A percentile compares a stretch with the other conserved stretches of the same genome.
phyloP scores from a whole-genome alignment of 2,797 vertebrate species.

The Characodon lateralis region DNA sequence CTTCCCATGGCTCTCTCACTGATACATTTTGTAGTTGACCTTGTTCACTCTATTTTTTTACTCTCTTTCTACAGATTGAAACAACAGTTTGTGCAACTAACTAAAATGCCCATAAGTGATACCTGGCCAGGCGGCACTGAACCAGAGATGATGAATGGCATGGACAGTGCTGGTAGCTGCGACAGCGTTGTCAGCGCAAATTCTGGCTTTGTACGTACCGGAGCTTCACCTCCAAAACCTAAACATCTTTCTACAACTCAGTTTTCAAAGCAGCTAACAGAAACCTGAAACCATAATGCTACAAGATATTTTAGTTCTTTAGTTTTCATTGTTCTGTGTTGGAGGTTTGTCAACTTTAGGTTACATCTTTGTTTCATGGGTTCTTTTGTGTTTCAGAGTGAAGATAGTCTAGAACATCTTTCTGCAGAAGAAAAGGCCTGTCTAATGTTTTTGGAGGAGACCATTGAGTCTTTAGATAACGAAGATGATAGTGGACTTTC shows the following conservation, averaged over 20 bases:
- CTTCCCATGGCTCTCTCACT: background rate
- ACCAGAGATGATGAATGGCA: conserved; percentile 70
- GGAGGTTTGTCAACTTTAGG: background rate
- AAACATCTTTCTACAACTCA: background rate
- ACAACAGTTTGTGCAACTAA: conserved; percentile 19
- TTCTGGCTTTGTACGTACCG: conserved; percentile 79
- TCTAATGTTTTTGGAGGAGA: conserved; percentile 93
- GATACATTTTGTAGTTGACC: background rate
- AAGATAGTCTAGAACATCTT: conserved; percentile 87
- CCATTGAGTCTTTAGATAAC: conserved; percentile 89
- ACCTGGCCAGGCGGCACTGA: conserved; percentile 82
- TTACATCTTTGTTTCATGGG: background rate
- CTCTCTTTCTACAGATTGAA: conserved; percentile 33
- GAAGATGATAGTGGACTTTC: conserved; percentile 88
- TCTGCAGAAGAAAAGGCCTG: conserved; percentile 94
- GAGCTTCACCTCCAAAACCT: background rate
- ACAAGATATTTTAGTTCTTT: background rate
- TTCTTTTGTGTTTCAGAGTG: conserved; percentile 79
- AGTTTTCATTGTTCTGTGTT: background rate
- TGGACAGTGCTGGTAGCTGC: conserved; percentile 83
- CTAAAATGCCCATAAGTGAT: conserved; percentile 87
- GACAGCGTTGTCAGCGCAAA: conserved; percentile 86
- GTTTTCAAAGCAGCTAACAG: background rate
- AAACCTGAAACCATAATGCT: background rate
- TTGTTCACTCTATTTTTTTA: background rate